Base-by-base conservation (phyloP, 2,797 vertebrate genomes). In the Lacerta viridis region DNA sequence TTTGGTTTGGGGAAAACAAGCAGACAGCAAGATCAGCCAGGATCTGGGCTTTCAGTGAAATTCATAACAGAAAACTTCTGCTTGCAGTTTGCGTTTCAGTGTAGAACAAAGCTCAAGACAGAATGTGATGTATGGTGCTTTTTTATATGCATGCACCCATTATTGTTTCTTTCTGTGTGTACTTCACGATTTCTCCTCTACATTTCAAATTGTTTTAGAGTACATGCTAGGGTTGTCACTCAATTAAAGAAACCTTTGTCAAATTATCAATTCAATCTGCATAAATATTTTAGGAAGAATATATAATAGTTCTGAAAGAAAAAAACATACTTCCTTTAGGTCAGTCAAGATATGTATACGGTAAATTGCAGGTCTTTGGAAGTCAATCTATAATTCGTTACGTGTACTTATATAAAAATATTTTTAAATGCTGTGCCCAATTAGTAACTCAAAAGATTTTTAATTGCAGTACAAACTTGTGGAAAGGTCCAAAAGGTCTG, bases 101-200 rank as follows among this genome's bases (percentile, higher is more conserved):
- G 83, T 36, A 85, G 29, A 43, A 68, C 59, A 76, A 77, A 55
- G 61, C n/a, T 68, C 41, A 77, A 17, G 76, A 86, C 68, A 23
- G 29, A 33, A 17, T 88, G 13, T 61, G 17, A 46, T 61, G 11
- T 69, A 11, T 77, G 86, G 43, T 80, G 59, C 59, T 78, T 77
- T 77, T 61, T 66, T 6, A 41, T 15, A 46, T 13, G 29, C 8
- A n/a, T 23, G 7, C 18, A 36, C 4, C 10, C 18, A 69, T 15
- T 69, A 6, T 68, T 36, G 61, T 41, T 69, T 68, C 64, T 75
- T 86, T 61, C 41, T 66, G 2, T 68, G 59, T n/a, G 66, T n/a
- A 61, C 61, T 76, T 29, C 50, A 8, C 27, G 50, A 29, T 36
- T 10, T 81, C 84, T 88, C 68, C 43, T 66, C 43, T 55, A 25